A percentile compares a stretch with the other conserved stretches of the same genome.
phyloP scores from a whole-genome alignment of 2,113 vertebrate species.

The Baryphthengus martii region DNA sequence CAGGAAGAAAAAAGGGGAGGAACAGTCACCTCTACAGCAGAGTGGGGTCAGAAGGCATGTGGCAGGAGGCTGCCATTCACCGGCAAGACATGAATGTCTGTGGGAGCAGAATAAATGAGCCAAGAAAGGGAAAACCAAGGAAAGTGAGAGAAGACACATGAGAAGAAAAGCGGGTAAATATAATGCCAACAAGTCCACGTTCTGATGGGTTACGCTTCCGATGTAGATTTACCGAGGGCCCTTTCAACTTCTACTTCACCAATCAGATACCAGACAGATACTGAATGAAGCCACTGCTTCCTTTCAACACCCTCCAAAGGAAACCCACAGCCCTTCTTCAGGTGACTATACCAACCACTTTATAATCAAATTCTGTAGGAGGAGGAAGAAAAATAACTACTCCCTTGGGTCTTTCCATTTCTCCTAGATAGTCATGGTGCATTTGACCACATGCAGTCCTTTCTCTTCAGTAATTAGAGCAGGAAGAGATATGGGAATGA shows the following conservation, averaged over 20 bases:
- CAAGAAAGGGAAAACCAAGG: background rate
- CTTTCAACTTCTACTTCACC: background rate
- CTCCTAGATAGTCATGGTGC: background rate
- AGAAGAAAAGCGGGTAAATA: background rate
- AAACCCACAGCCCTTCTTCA: background rate
- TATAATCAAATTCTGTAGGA: background rate
- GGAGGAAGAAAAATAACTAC: background rate
- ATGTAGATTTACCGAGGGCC: background rate
- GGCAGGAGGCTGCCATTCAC: background rate
- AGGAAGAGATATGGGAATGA: background rate
- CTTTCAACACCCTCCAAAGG: background rate
- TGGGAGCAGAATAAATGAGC: background rate
- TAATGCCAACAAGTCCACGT: background rate
- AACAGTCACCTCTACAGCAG: accelerated
- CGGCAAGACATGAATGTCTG: background rate
- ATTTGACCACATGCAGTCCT: background rate
- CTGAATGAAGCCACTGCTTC: background rate
- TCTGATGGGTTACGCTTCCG: too few relatives aligned
- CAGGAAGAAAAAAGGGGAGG: background rate
- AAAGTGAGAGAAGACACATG: background rate
- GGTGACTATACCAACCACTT: background rate
- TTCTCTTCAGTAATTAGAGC: background rate
- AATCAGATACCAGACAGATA: background rate
- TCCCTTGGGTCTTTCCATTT: background rate
- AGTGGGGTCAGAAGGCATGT: background rate